These are phyloP conservation scores for Eupithecia pulchellata DNA, from an alignment of 2,888 invertebrate genomes.

Conservation along the genomic window DNA sequence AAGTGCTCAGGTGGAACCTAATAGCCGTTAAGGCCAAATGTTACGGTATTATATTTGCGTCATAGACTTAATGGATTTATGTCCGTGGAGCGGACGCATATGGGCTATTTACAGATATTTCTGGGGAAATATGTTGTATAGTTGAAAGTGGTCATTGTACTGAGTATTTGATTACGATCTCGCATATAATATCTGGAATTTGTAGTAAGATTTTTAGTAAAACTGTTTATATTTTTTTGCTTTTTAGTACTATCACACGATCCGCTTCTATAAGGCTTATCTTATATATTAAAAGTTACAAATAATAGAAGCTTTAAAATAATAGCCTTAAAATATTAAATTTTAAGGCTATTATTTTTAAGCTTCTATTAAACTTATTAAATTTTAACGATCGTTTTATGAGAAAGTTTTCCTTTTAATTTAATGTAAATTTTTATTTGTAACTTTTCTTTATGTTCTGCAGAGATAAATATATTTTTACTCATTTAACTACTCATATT, in stretches of 20 bases:
- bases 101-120: conserved; percentile 3
- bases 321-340: too few species aligned
- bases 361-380: too few species aligned
- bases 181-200: not conserved
- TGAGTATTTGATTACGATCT: not conserved
- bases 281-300: not conserved
- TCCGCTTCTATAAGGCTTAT: too few species aligned
- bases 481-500: too few species aligned
- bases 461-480: too few species aligned
- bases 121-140: not conserved
- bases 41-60: conserved; percentile 45
- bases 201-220: not conserved
- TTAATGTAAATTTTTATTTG: too few species aligned
- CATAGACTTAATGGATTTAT: conserved; percentile 46
- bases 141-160: not conserved
- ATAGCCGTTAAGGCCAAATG: conserved; percentile 46
- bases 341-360: too few species aligned
- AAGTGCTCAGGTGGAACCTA: conserved; percentile 45
- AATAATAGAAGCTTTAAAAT: too few species aligned
- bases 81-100: conserved; percentile 16
- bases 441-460: too few species aligned
- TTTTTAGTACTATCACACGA: not conserved
- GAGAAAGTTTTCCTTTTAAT: too few species aligned
- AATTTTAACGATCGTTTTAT: too few species aligned
- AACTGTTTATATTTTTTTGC: not conserved